Percentiles rank a stretch among this genome's conserved stretches.
These are phyloP conservation scores for Zophobas atratus DNA, from an alignment of 1,140 invertebrate genomes.

Conservation along the genomic window DNA sequence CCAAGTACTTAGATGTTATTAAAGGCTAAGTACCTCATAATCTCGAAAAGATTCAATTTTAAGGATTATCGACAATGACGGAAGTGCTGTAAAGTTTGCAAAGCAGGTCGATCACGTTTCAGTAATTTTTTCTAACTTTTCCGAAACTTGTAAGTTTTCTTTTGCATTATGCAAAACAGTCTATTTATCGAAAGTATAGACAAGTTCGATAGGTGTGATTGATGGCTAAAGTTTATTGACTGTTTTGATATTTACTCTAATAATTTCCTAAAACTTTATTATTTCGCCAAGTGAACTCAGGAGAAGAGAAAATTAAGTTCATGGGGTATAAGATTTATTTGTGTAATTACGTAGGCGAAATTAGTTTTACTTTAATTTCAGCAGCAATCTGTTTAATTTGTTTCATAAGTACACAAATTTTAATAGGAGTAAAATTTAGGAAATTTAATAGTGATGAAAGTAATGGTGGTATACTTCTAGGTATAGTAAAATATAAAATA, in stretches of 20 bases:
- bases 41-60: slow-evolving; percentile 33
- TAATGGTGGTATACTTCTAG: no score
- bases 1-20: slow-evolving; percentile 37
- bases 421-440: neutral
- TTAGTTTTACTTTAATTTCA: slow-evolving; percentile 21
- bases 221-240: slow-evolving; percentile 11
- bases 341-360: slow-evolving; percentile 6
- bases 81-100: slow-evolving; percentile 20
- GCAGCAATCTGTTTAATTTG: slow-evolving; percentile 10
- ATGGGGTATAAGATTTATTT: slow-evolving; percentile 30
- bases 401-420: neutral
- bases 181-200: slow-evolving; percentile 39
- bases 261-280: slow-evolving; percentile 14
- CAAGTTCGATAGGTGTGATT: slow-evolving; percentile 37
- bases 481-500: no score
- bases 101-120: slow-evolving; percentile 18
- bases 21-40: slow-evolving; percentile 32
- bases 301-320: neutral
- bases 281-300: slow-evolving; percentile 26
- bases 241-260: slow-evolving; percentile 14
- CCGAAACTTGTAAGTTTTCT: slow-evolving; percentile 4
- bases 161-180: slow-evolving; percentile 37
- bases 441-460: neutral
- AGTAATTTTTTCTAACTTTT: slow-evolving; percentile 26
- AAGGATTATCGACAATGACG: slow-evolving; percentile 23